Percentiles rank a stretch among this genome's conserved stretches.
These are phyloP conservation scores for Paramormyrops kingsleyae DNA, from an alignment of 2,113 vertebrate genomes.

Conservation along the genomic window DNA sequence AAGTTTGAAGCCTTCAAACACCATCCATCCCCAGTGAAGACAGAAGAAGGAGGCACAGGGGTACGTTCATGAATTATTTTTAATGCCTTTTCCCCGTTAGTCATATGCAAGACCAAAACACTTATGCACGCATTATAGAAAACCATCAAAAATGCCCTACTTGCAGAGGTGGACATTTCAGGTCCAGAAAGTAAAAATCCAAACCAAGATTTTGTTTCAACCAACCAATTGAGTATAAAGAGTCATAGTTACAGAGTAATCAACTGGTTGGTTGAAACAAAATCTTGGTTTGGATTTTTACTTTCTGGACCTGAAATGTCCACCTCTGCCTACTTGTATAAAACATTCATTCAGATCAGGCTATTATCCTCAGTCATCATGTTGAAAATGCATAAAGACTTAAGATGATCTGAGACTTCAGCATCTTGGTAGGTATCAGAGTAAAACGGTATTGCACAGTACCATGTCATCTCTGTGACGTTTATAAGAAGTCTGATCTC, in stretches of 20 bases:
- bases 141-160: background rate
- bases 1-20: slow-evolving; percentile 72
- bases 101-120: background rate
- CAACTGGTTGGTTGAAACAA: too few species aligned
- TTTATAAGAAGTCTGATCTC: background rate
- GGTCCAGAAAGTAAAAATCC: too few species aligned
- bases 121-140: background rate
- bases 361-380: background rate
- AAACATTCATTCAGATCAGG: background rate
- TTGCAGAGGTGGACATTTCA: background rate
- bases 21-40: slow-evolving; percentile 51
- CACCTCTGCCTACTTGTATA: background rate
- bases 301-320: too few species aligned
- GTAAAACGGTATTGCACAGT: background rate
- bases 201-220: too few species aligned
- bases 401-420: background rate
- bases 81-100: background rate
- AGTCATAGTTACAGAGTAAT: too few species aligned
- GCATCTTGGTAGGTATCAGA: background rate
- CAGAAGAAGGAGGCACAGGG: slow-evolving; percentile 63
- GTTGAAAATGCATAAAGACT: background rate
- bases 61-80: slow-evolving; percentile 36
- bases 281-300: too few species aligned
- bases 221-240: too few species aligned
- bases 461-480: background rate